These are phyloP conservation scores for Chondrosia reniformis DNA, from an alignment of 37 sponge, comb jelly and placozoan species.

Conservation along the genomic window DNA sequence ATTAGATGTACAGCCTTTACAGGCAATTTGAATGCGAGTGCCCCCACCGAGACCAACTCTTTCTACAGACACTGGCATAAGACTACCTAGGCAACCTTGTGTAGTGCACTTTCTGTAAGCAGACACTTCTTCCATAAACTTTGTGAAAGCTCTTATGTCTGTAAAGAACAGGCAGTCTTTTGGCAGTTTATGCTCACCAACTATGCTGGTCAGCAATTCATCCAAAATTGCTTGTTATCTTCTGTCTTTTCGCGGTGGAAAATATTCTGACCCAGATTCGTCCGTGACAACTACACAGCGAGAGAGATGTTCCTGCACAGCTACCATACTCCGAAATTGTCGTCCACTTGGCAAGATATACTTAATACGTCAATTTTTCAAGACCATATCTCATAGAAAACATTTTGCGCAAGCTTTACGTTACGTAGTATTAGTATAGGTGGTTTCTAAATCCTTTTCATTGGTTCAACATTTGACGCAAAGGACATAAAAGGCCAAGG, in stretches of 20 bases:
- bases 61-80: neutral
- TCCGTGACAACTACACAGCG: neutral
- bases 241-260: neutral
- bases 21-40: neutral
- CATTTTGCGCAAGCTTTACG: no score
- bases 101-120: constrained; percentile 4
- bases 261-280: neutral
- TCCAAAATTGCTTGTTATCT: neutral
- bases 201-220: neutral
- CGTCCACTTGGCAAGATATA: neutral
- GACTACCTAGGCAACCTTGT: constrained; percentile 12
- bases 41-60: constrained; percentile 24
- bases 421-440: no score
- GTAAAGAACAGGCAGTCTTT: neutral
- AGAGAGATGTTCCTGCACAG: neutral
- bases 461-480: no score
- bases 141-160: neutral
- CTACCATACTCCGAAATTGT: neutral
- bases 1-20: constrained; percentile 25
- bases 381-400: no score
- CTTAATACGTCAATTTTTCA: no score
- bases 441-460: no score
- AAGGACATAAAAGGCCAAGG: no score
- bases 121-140: neutral
- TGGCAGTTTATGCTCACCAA: neutral